Percentiles rank a stretch among this genome's conserved stretches.
These are phyloP conservation scores for Lydus trimaculatus DNA, from an alignment of 2,888 invertebrate genomes.

Conservation along the genomic window DNA sequence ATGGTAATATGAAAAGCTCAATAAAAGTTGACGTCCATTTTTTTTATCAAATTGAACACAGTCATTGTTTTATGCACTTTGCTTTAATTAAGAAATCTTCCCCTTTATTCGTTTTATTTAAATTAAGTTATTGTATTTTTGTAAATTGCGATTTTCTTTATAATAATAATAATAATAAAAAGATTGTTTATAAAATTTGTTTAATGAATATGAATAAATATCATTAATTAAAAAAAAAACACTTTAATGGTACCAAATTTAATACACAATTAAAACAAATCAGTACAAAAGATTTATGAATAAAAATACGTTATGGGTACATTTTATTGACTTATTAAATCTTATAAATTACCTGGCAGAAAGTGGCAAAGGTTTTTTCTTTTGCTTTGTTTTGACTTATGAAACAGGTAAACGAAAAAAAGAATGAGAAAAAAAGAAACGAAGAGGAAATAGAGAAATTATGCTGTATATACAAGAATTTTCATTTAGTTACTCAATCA, in stretches of 20 bases:
- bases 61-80: background rate
- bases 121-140: conserved; percentile 22
- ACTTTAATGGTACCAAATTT: conserved; percentile 10
- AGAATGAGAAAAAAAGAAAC: background rate
- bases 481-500: conserved; percentile 4
- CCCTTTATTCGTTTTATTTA: background rate
- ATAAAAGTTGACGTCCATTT: conserved; percentile 2
- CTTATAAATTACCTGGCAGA: background rate
- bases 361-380: background rate
- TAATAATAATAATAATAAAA: conserved; percentile 22
- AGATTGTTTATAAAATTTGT: background rate
- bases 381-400: background rate
- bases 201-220: background rate
- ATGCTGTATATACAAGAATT: background rate
- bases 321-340: conserved; percentile 2
- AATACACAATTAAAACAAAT: conserved; percentile 9
- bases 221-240: background rate
- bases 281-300: conserved; percentile 10
- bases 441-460: background rate
- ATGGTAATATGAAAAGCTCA: background rate
- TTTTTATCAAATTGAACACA: background rate
- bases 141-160: conserved; percentile 30
- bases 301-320: background rate
- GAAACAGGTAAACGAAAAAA: background rate
- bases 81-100: background rate